Base-by-base conservation (phyloP, 2,113 vertebrate species). In the Myotis yumanensis region DNA sequence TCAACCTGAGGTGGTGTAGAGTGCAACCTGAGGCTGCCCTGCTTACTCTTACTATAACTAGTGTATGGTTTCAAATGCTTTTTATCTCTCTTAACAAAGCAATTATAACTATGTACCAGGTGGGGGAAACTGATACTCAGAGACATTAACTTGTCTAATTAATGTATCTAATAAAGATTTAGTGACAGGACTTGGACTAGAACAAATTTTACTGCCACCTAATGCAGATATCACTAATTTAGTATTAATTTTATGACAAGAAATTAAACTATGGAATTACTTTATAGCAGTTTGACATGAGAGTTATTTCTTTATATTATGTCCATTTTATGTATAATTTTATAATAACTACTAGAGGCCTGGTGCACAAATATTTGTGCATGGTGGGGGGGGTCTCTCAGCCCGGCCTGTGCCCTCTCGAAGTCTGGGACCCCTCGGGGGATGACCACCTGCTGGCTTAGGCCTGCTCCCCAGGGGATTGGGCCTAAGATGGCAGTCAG, bases 231-330 rank as follows among this genome's bases (percentile, higher is more conserved):
- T 93, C 32, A 10, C 8, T 32, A 82, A 92, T 57, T 71, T 59
- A 59, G 18, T 90, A 40, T 66, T 85, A 22, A 57, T 89, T 71
- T 96, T 72, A 88, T 79, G 10, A 89, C 3, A 81, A 95, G 40
- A 71, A 71, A 54, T 51, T 71, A 79, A 52, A 40, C 5, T 57
- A 20, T 32, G 25, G 62, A 84, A 69, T 94, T 32, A 82, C 32
- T 88, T 69, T 54, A 52, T 54, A 46, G 3, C 18, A n/a, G n/a
- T 11, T 57, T 57, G 62, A 62, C 18, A 37, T 54, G 25, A 79
- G 43, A 52, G 25, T 37, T 80, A 66, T 35, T 90, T 87, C 17
- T 75, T 95, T 91, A 64, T 52, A 66, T 80, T 71, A 40, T 59
- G 25, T 82, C 30, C 9, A 57, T 69, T 85, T 93, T 35, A 18